Conservation (phyloP, 2,888 invertebrate species). For the Lathronympha strigana region DNA sequence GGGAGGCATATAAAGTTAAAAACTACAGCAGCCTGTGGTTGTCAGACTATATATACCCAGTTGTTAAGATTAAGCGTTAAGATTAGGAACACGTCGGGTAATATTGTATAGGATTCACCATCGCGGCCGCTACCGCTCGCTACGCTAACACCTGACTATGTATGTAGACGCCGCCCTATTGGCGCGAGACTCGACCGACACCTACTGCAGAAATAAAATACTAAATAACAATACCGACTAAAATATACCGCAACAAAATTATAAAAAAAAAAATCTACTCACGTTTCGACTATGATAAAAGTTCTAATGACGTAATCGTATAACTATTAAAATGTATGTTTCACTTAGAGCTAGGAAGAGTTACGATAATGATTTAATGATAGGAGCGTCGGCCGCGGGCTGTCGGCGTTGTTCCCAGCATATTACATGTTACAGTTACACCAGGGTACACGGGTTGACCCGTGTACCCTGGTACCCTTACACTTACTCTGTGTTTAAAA, state of each 20-base stretch:
- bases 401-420: background rate
- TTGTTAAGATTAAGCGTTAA: slow-evolving; percentile 7
- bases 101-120: background rate
- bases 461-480: too few species aligned
- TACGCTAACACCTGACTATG: slow-evolving; percentile 8
- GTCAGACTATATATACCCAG: too few species aligned
- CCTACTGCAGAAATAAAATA: slow-evolving; percentile 72
- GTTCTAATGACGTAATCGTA: slow-evolving; percentile 56
- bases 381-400: slow-evolving; percentile 47
- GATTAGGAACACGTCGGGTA: background rate
- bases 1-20: too few species aligned
- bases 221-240: slow-evolving; percentile 81
- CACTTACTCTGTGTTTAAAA: background rate
- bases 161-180: slow-evolving; percentile 2
- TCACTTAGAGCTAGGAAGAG: slow-evolving; percentile 65
- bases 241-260: slow-evolving; percentile 74
- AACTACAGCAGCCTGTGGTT: too few species aligned
- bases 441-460: background rate
- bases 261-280: slow-evolving; percentile 67
- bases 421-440: background rate
- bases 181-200: slow-evolving; percentile 17
- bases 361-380: slow-evolving; percentile 58
- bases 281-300: slow-evolving; percentile 71
- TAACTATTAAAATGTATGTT: slow-evolving; percentile 51
- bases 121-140: background rate